Conservation (phyloP, 2,113 vertebrate genomes). For the Furnarius figulus region DNA sequence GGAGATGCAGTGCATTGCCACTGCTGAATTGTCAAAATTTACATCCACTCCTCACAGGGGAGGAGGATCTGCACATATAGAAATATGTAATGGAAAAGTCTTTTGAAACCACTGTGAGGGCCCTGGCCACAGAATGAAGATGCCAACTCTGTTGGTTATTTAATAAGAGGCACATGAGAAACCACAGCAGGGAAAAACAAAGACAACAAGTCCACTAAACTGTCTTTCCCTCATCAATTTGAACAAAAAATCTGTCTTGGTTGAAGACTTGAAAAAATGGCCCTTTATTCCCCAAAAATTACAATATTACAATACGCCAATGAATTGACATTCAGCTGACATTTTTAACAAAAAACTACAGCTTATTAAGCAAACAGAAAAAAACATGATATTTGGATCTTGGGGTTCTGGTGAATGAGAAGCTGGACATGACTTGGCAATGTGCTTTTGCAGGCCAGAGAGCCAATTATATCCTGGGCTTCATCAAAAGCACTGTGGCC, state of each 20-base stretch:
- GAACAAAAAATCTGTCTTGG: neutral
- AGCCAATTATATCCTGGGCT: neutral
- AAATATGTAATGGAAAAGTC: neutral
- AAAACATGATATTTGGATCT: neutral
- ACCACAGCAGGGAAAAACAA: neutral
- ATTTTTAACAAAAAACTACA: neutral
- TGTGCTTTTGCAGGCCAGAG: accelerated
- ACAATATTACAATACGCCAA: neutral
- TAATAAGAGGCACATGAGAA: neutral
- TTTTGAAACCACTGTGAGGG: neutral
- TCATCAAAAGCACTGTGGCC: neutral
- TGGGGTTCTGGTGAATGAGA: neutral
- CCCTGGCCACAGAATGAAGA: neutral
- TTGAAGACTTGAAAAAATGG: slow-evolving; percentile 20
- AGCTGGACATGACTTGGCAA: neutral
- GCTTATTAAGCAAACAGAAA: neutral
- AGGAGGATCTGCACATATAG: neutral
- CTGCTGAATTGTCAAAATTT: neutral
- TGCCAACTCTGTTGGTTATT: neutral
- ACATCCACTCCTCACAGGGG: neutral
- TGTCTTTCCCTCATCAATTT: neutral
- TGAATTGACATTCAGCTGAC: neutral
- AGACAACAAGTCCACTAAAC: neutral
- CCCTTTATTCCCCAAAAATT: neutral
- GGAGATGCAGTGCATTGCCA: neutral